Evolutionary conservation across 2,113 vertebrate genomes (phyloP).

Genomic region (Etheostoma cragini): DNA sequence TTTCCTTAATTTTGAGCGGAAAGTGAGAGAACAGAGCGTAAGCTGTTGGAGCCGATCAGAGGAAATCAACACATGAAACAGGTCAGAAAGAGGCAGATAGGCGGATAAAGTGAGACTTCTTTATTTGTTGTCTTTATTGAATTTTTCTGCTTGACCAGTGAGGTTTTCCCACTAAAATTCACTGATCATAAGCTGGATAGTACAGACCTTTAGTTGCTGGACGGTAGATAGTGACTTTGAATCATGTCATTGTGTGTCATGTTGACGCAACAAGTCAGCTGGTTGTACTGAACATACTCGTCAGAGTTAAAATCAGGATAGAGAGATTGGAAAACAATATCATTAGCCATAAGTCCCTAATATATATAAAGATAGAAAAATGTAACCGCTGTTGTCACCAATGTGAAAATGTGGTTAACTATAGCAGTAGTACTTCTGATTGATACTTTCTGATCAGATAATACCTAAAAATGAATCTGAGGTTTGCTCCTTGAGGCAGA

Average conservation of each 20-base stretch:
- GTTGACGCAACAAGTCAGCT: neutral
- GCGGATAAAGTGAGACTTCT: neutral
- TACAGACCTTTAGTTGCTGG: neutral
- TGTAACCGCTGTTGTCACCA: neutral
- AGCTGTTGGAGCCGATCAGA: conserved; percentile 16
- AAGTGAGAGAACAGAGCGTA: neutral
- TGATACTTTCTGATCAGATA: neutral
- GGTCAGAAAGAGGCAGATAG: neutral
- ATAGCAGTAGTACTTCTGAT: neutral
- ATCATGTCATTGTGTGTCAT: neutral
- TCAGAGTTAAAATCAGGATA: neutral
- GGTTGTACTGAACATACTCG: neutral
- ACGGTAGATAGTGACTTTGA: conserved; percentile 5
- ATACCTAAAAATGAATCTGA: neutral
- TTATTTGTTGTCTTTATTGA: neutral
- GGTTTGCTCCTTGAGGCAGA: too few species aligned
- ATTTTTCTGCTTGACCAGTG: neutral
- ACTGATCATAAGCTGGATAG: neutral
- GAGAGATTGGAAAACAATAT: too few species aligned
- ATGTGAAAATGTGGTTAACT: neutral
- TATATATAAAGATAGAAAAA: neutral
- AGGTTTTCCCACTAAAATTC: neutral
- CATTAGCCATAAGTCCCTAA: neutral
- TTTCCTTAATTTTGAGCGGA: conserved; percentile 2
- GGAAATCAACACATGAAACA: conserved; percentile 38